Evolutionary conservation across 37 sponge, comb jelly and placozoan species (phyloP).

Genomic region (Corticium candelabrum): DNA sequence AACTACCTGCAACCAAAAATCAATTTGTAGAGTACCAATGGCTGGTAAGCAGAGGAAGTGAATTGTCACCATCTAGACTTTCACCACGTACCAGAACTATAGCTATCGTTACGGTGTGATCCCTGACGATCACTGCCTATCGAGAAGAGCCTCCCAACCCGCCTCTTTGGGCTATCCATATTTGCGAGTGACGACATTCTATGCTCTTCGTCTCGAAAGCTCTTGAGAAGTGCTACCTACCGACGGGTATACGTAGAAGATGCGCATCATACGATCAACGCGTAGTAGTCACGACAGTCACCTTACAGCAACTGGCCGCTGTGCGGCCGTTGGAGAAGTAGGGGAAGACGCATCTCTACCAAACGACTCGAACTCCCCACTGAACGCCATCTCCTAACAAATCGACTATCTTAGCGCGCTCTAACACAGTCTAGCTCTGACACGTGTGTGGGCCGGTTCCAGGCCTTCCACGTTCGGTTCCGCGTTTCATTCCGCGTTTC

Average conservation of each 20-base stretch:
- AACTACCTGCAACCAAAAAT: neutral
- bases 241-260: neutral
- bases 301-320: neutral
- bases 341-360: neutral
- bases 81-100: neutral
- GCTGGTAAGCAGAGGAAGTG: neutral
- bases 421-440: too few relatives aligned
- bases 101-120: neutral
- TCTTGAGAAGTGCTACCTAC: neutral
- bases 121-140: neutral
- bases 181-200: neutral
- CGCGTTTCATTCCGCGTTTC: too few relatives aligned
- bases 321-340: neutral
- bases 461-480: too few relatives aligned
- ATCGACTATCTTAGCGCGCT: too few relatives aligned
- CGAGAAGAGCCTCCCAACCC: neutral
- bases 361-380: too few relatives aligned
- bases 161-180: neutral
- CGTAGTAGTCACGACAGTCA: too few relatives aligned
- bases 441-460: too few relatives aligned
- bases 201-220: neutral
- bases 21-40: too few relatives aligned
- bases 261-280: neutral
- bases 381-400: too few relatives aligned
- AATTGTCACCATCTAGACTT: neutral